Conservation (phyloP, 2,113 vertebrate species). For the Gobius niger region DNA sequence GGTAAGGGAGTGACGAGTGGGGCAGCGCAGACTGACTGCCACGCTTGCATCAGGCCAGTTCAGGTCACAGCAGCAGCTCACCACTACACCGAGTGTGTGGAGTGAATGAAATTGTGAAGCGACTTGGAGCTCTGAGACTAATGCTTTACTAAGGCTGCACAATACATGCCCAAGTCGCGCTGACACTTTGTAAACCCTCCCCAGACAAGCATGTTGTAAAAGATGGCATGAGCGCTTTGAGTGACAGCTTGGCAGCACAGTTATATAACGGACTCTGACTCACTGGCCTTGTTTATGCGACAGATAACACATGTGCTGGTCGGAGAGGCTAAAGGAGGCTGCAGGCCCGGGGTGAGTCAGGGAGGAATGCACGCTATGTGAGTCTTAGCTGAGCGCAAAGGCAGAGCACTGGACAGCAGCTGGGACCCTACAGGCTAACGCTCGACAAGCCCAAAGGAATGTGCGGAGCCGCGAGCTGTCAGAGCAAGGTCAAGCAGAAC, state of each 20-base stretch:
- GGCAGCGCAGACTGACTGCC: too few species aligned
- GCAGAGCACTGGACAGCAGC: constrained; percentile 60
- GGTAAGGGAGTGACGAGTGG: too few species aligned
- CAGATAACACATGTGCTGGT: constrained; percentile 26
- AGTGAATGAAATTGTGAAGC: too few species aligned
- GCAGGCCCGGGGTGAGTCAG: constrained; percentile 60
- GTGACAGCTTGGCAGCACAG: constrained; percentile 19
- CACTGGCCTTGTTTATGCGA: constrained; percentile 49
- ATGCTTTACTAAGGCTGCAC: not conserved
- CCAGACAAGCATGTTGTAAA: not conserved
- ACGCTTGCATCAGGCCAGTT: too few species aligned
- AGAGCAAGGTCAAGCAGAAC: constrained; percentile 19
- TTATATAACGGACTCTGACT: constrained; percentile 58
- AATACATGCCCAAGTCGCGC: too few species aligned
- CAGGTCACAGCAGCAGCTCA: too few species aligned
- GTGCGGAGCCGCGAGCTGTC: constrained; percentile 30
- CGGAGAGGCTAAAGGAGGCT: constrained; percentile 5
- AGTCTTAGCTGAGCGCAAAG: constrained; percentile 40
- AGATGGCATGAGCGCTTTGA: constrained; percentile 24
- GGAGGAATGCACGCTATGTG: constrained; percentile 65
- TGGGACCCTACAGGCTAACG: constrained; percentile 59
- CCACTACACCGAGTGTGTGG: too few species aligned
- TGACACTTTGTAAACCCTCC: not conserved
- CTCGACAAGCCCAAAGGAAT: constrained; percentile 54
- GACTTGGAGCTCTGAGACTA: too few species aligned